Base-by-base conservation (phyloP, 2,797 vertebrate genomes). In the Hippopotamyrus pictus region DNA sequence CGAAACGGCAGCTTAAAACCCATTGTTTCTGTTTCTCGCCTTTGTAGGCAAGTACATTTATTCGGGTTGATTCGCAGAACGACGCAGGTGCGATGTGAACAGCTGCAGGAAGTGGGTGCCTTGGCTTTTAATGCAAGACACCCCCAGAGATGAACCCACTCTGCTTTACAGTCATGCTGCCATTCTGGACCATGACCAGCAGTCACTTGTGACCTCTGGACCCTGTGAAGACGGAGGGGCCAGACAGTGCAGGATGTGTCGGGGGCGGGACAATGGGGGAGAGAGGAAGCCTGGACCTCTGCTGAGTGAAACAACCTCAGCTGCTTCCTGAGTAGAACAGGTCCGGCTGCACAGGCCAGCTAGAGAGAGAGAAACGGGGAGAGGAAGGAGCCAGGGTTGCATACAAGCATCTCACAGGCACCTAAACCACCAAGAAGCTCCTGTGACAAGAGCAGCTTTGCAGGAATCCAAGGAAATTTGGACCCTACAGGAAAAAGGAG, bases 301-400 rank as follows among this genome's bases (percentile, higher is more conserved):
- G 82, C 82, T 48, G 48, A 48, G 82, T 48, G 82, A 22, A 51
- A 41, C 82, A 84, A 22, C 11, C 69, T 51, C 89, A 90, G 89
- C 89, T 90, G 89, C 89, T 90, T 88, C 89, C 89, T 83, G 51
- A 25, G n/a, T 3, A 82, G 69, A 25, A 22, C 48, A 90, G 89
- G 89, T 88, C 65, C 86, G 8, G 88, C 41, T 62, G 5, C 17
- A 88, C 12, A 29, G 44, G 5, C 41, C 51, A 59, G 9, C 33
- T 33, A 33, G 7, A 33, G 50, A 44, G 37, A 41, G 14, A 25
- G 69, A 33, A 9, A 25, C 29, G n/a, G 41, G 54, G 79, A 62
- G 25, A 50, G 73, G 48, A 53, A 17, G 53, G 41, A 41, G 76
- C 37, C 19, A 46, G 19, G n/a, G 19, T 84, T 12, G 22, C 82